phyloP scores from a whole-genome alignment of 2,113 vertebrate species.

The Tyrannus savana region DNA sequence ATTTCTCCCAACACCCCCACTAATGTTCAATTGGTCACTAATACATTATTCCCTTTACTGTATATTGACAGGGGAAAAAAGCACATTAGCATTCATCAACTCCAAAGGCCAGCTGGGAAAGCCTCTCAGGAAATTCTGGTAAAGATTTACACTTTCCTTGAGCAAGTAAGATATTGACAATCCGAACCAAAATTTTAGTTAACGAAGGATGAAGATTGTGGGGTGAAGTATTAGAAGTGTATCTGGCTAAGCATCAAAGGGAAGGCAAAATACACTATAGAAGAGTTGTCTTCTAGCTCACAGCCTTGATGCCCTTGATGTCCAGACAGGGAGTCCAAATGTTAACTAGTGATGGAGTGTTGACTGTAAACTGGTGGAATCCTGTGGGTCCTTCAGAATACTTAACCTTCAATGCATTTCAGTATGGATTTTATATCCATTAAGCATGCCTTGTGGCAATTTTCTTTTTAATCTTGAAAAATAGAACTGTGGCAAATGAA shows the following conservation, averaged over 20 bases:
- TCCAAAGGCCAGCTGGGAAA: not conserved
- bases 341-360: not conserved
- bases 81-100: slow-evolving; percentile 58
- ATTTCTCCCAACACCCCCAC: slow-evolving; percentile 29
- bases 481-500: slow-evolving; percentile 16
- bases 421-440: not conserved
- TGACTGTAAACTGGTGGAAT: not conserved
- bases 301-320: not conserved
- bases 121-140: slow-evolving; percentile 24
- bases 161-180: slow-evolving; percentile 33
- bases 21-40: slow-evolving; percentile 44
- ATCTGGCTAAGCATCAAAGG: not conserved
- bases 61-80: slow-evolving; percentile 8
- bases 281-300: not conserved
- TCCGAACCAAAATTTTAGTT: not conserved
- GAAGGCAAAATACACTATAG: not conserved
- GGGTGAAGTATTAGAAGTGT: not conserved
- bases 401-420: not conserved
- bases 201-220: not conserved
- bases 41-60: slow-evolving; percentile 58
- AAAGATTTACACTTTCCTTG: slow-evolving; percentile 57
- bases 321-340: not conserved
- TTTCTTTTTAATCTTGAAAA: slow-evolving; percentile 32
- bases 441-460: not conserved
- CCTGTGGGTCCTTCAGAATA: not conserved